Evolutionary conservation across 2,113 vertebrate genomes (phyloP), one percentile per base, ranked within the genome.

Genomic region (Pholis gunnellus): DNA sequence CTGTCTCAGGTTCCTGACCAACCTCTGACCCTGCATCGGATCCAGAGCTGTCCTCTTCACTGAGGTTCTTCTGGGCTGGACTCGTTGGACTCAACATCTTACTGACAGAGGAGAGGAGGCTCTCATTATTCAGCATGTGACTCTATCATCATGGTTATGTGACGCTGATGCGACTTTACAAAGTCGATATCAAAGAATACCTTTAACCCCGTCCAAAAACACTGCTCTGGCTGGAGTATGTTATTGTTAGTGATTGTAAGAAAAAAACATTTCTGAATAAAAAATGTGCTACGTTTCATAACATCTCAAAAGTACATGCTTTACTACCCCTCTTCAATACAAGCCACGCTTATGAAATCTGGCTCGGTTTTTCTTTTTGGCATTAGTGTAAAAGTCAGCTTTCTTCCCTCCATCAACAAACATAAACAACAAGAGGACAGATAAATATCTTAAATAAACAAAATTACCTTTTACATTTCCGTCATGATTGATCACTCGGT

Each of bases 1-100:
- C 95, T 4, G 95, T 96, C 93, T 95, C 92, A 40, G 89, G 87
- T 66, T 92, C 89, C 5, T 80, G 57, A 48, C 89, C 80, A 46
- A 88, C 65, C 79, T 91, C 90, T 65, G 92, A 93, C 57, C 75
- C 90, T 7, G 50, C 68, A 57, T 94, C 93, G 59, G 91, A 93
- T 52, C 85, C 92, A 66, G 91, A 93, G 79, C 85, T 86, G 79
- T 93, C 93, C 79, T 91, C 93, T 10, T 89, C 84, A 79, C 68
- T 81, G 73, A 77, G 46, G 57, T 54, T 79, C 70, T 68, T 89
- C 78, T 81, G 90, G 56, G 69, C 65, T 70, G 61, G 52, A 76
- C 81, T 86, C 2, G 77, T 82, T 60, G 72, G 46, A 70, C 79
- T 91, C 76, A 92, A 92, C 95, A 94, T 92, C 84, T 85, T 81